Evolutionary conservation across 2,113 vertebrate genomes (phyloP).

Genomic region (Daubentonia madagascariensis): DNA sequence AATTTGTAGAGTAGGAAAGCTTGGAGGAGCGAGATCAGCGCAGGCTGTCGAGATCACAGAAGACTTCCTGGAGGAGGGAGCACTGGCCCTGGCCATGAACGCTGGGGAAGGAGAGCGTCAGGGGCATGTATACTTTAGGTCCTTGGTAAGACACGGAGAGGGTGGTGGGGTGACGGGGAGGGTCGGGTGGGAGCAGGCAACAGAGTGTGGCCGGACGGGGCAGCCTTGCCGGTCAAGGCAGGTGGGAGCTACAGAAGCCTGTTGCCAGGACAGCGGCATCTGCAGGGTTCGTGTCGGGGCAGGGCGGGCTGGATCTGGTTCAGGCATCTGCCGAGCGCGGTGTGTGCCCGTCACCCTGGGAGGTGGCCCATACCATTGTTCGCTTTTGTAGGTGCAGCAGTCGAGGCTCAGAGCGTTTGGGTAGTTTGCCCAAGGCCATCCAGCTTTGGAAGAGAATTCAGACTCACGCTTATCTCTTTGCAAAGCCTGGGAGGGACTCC

Average conservation of each 20-base stretch:
- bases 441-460: neutral
- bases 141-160: neutral
- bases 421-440: neutral
- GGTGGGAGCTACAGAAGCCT: neutral
- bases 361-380: neutral
- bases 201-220: neutral
- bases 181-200: neutral
- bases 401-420: neutral
- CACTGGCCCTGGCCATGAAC: neutral
- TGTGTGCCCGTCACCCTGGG: no score
- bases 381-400: neutral
- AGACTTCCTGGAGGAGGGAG: neutral
- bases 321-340: neutral
- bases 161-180: neutral
- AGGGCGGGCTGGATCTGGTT: neutral
- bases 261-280: neutral
- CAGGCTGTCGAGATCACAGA: neutral
- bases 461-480: neutral
- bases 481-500: neutral
- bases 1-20: neutral
- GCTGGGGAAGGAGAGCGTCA: neutral
- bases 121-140: neutral
- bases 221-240: neutral
- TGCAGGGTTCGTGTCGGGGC: neutral
- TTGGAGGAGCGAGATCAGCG: neutral